Conservation (phyloP, 2,113 vertebrate species). For the Phoenicopterus ruber region DNA sequence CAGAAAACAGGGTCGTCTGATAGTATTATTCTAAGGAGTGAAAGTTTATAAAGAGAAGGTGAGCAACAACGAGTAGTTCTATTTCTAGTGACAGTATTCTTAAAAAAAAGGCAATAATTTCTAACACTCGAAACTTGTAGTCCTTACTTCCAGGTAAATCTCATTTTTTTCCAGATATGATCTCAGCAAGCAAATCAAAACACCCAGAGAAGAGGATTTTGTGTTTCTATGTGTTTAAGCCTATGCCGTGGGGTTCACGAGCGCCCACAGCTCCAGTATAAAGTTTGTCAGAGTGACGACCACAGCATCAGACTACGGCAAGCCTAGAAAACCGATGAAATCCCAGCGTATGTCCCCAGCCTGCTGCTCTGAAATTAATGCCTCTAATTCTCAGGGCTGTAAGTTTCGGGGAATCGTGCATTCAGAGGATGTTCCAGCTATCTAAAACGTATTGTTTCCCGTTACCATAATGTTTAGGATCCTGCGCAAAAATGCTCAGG, state of each 20-base stretch:
- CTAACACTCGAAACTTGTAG: not conserved
- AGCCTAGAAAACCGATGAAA: not conserved
- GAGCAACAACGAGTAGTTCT: not conserved
- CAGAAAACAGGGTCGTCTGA: not conserved
- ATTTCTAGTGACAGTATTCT: not conserved
- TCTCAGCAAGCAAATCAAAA: not conserved
- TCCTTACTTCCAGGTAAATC: not conserved
- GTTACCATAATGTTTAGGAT: not conserved
- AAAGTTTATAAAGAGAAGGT: not conserved
- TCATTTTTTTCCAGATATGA: accelerated
- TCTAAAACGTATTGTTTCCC: not conserved
- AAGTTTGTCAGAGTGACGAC: not conserved
- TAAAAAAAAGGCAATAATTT: not conserved
- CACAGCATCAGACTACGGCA: not conserved
- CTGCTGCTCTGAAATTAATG: not conserved
- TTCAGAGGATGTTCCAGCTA: not conserved
- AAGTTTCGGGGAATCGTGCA: not conserved
- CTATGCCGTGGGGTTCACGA: not conserved
- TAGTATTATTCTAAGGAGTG: not conserved
- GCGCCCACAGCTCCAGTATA: accelerated
- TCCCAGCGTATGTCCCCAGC: not conserved
- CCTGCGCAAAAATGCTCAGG: not conserved
- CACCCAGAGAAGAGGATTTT: not conserved
- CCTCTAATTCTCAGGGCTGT: not conserved
- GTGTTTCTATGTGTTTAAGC: not conserved